These are phyloP conservation scores for Leuctra nigra DNA, from an alignment of 2,888 invertebrate genomes.

Conservation along the genomic window DNA sequence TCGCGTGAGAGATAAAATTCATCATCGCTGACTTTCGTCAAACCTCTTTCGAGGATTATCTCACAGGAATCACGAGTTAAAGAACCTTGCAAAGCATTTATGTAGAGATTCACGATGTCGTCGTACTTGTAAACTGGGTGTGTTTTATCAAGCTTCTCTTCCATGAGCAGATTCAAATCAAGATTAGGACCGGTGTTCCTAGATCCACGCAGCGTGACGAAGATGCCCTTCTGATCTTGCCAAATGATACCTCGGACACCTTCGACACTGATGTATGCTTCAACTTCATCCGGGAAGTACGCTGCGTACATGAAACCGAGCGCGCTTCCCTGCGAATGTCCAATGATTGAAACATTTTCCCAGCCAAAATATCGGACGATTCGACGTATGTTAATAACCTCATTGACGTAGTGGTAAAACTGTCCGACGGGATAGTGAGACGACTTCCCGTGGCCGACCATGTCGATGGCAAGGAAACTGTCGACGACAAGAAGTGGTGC, in stretches of 20 bases:
- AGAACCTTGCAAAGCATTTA: conserved; percentile 49
- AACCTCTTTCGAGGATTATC: conserved; percentile 45
- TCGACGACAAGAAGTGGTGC: conserved; percentile 35
- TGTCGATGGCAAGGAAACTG: conserved; percentile 55
- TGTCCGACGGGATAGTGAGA: conserved; percentile 55
- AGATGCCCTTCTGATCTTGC: background rate
- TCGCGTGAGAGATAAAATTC: conserved; percentile 58
- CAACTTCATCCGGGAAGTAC: conserved; percentile 53
- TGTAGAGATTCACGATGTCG: conserved; percentile 52
- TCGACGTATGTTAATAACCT: conserved; percentile 45
- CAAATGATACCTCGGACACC: conserved; percentile 25
- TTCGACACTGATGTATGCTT: conserved; percentile 46
- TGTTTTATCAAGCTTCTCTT: conserved; percentile 40
- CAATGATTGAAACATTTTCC: conserved; percentile 59
- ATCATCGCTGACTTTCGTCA: conserved; percentile 44
- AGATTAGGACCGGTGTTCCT: no score
- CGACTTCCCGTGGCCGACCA: conserved; percentile 65
- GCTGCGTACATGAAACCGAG: conserved; percentile 53
- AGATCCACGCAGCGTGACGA: no score
- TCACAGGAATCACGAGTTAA: conserved; percentile 47
- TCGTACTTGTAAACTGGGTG: conserved; percentile 57
- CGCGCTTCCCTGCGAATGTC: conserved; percentile 51
- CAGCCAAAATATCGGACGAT: conserved; percentile 58
- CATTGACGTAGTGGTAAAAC: conserved; percentile 43
- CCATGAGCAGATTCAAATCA: conserved; percentile 40